Evolutionary conservation across 2,888 invertebrate species (phyloP), one percentile per base, ranked within the genome.

Genomic region (Julus scanicus): DNA sequence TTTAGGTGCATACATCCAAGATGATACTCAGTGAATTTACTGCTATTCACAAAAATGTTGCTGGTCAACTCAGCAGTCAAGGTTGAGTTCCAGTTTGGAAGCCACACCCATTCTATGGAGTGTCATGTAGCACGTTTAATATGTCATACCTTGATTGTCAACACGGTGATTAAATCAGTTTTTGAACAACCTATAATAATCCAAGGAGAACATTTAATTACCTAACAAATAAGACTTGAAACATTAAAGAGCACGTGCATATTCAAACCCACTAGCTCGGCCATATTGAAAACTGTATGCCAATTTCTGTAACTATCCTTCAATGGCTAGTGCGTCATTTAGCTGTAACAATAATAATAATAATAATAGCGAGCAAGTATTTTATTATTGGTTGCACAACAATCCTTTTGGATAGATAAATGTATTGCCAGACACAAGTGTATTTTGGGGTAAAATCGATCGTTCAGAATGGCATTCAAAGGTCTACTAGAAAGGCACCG

Each of bases 371-470:
- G 80, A 80, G 3, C 80, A 80, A 80, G 80, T 37, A 80, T 80
- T 80, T 80, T 80, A 80, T 80, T 80, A 80, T 80, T 80, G 80
- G 37, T 29, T 29, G 37, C 80, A 37, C 80, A 80, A 80, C 80
- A 80, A 80, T 80, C 80, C 80, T 80, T 80, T 80, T 1, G 80
- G 80, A 80, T 80, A 80, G 80, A 80, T 80, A 80, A 80, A 80
- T 80, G 80, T 80, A 80, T 80, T 80, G 80, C 80, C 80, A 80
- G 80, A 80, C 80, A 71, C 29, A 37, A 80, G 80, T 80, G 80
- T 80, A 80, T 80, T 80, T 80, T 80, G 80, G 80, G 80, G 29
- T 80, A 80, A 80, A 80, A 80, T 80, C 80, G 80, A 80, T 80
- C 80, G 80, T 37, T 11, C 37, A 80, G 80, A 13, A 80, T 29